Conservation (phyloP, 2,797 vertebrate species). For the Sebastes jordani region DNA sequence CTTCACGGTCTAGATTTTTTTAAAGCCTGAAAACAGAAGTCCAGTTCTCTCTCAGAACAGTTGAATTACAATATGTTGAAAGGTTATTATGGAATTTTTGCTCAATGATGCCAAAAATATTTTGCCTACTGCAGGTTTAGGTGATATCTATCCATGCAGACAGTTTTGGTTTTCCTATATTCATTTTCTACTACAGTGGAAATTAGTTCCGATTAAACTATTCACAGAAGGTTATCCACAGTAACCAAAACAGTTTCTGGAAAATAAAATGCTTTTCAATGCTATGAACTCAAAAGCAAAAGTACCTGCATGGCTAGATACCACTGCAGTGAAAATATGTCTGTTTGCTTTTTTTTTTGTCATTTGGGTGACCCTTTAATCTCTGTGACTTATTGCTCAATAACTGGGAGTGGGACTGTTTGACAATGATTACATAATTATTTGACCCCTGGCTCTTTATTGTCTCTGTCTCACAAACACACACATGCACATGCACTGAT, state of each 20-base stretch:
- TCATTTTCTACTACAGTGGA: not conserved
- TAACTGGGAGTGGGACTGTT: not conserved
- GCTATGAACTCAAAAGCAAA: not conserved
- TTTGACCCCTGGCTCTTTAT: slow-evolving; percentile 4
- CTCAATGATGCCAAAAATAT: too few species aligned
- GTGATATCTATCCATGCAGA: not conserved
- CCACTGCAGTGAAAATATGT: not conserved
- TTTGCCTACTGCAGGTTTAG: not conserved
- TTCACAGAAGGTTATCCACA: not conserved
- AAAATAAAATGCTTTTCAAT: not conserved
- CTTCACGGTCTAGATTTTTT: too few species aligned
- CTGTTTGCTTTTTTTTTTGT: not conserved
- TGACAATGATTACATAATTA: slow-evolving; percentile 14
- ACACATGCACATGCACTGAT: not conserved
- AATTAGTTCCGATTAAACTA: not conserved
- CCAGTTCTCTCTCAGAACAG: too few species aligned
- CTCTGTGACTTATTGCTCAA: not conserved
- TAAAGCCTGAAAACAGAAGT: too few species aligned
- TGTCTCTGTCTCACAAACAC: slow-evolving; percentile 1
- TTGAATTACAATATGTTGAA: too few species aligned
- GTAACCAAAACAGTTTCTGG: not conserved
- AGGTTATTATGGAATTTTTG: too few species aligned
- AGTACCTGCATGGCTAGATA: not conserved
- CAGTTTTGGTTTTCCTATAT: not conserved
- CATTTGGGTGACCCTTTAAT: not conserved